A percentile compares a stretch with the other conserved stretches of the same genome.
Conservation (phyloP, 2,797 vertebrate species). For the Falco berigora region DNA sequence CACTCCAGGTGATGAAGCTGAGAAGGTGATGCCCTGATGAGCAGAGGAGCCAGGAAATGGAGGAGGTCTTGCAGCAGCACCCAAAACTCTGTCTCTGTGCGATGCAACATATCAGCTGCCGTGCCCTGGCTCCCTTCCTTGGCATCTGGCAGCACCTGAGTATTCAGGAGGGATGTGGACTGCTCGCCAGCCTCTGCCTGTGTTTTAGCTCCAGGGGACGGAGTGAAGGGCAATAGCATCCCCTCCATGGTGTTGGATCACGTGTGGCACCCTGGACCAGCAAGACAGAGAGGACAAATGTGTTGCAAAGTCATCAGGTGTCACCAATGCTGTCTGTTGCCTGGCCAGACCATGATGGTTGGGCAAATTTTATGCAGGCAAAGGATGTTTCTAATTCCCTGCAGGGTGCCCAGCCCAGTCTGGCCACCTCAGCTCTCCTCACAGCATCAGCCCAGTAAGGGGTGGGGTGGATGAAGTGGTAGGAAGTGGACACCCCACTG, state of each 20-base stretch:
- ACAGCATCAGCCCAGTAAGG: background rate
- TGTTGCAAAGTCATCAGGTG: rapidly evolving
- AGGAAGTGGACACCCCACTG: background rate
- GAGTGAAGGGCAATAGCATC: background rate
- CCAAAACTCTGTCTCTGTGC: background rate
- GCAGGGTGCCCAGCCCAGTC: background rate
- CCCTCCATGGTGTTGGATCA: background rate
- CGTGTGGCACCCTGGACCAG: background rate
- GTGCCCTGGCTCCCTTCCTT: background rate
- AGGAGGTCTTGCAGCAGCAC: background rate
- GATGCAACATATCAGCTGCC: background rate
- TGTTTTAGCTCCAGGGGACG: background rate
- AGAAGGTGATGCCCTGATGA: background rate
- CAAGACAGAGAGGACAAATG: background rate
- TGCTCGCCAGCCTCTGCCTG: background rate
- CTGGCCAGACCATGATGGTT: rapidly evolving
- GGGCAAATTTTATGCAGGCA: background rate
- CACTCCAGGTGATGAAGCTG: background rate
- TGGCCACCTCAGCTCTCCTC: background rate
- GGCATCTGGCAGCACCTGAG: background rate
- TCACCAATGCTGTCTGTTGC: background rate
- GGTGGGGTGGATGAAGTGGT: background rate
- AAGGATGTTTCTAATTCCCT: background rate
- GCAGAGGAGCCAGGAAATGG: background rate
- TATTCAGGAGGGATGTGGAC: background rate